Conservation (phyloP, 2,113 vertebrate species). For the Hipposideros armiger region DNA sequence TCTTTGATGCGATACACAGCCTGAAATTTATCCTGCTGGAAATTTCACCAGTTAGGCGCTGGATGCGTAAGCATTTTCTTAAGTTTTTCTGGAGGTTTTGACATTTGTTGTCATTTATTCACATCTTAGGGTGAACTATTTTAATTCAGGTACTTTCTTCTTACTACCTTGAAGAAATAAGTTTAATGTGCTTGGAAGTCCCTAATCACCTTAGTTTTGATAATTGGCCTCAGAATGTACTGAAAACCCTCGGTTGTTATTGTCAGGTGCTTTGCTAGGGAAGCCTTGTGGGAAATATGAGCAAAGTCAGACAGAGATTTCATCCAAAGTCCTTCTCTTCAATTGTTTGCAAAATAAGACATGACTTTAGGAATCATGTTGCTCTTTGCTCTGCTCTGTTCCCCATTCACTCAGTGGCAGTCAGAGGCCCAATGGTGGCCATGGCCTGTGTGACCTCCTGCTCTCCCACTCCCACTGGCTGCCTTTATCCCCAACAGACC, state of each 20-base stretch:
- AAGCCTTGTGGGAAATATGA: not conserved
- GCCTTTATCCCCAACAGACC: not conserved
- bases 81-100: not conserved
- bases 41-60: not conserved
- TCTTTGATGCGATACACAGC: not conserved
- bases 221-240: not conserved
- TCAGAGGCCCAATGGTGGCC: not conserved
- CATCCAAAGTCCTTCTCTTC: not conserved
- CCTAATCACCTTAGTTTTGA: not conserved
- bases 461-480: not conserved
- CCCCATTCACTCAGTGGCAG: not conserved
- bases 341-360: not conserved
- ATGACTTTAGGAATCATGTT: not conserved
- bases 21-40: not conserved
- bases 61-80: not conserved
- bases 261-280: not conserved
- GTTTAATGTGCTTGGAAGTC: not conserved
- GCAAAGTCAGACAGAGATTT: not conserved
- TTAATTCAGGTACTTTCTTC: not conserved
- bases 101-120: not conserved
- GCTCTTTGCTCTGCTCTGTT: not conserved
- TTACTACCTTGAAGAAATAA: not conserved
- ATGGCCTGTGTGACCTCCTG: not conserved
- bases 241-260: not conserved
- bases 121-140: not conserved